These are phyloP conservation scores for Philereme vetulata DNA, from an alignment of 2,888 invertebrate species.

Conservation along the genomic window DNA sequence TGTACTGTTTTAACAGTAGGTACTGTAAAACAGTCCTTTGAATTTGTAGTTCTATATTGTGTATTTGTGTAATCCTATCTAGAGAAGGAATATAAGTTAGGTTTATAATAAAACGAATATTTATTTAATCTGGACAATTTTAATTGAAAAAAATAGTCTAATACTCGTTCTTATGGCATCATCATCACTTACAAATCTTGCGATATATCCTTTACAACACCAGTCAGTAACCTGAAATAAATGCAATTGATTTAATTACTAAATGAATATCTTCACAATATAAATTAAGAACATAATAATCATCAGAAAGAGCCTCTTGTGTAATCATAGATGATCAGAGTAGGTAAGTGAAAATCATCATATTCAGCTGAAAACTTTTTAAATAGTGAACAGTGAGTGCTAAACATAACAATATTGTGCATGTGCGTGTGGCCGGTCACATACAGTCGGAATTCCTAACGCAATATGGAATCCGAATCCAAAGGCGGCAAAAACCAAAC, in stretches of 20 bases:
- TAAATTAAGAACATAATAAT: neutral
- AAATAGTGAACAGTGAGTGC: neutral
- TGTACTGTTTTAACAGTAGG: too few relatives aligned
- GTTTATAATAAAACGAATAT: too few relatives aligned
- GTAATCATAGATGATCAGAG: slow-evolving; percentile 71
- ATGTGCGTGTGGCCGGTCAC: too few relatives aligned
- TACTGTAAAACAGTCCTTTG: too few relatives aligned
- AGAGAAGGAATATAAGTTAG: too few relatives aligned
- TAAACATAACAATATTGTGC: too few relatives aligned
- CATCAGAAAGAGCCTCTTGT: slow-evolving; percentile 76
- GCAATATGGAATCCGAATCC: too few relatives aligned
- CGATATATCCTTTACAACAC: neutral
- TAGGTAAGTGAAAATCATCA: slow-evolving; percentile 75
- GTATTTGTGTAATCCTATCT: too few relatives aligned
- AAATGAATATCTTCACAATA: neutral
- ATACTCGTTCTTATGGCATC: neutral
- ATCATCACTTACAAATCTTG: neutral
- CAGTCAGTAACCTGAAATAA: neutral
- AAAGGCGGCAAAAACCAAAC: too few relatives aligned
- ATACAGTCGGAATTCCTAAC: too few relatives aligned
- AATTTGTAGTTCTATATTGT: too few relatives aligned
- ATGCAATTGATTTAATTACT: neutral
- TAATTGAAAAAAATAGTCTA: neutral
- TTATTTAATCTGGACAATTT: neutral
- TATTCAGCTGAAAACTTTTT: slow-evolving; percentile 16